Evolutionary conservation across 1,140 invertebrate species (phyloP).

Genomic region (Diplogasteroides magnus): DNA sequence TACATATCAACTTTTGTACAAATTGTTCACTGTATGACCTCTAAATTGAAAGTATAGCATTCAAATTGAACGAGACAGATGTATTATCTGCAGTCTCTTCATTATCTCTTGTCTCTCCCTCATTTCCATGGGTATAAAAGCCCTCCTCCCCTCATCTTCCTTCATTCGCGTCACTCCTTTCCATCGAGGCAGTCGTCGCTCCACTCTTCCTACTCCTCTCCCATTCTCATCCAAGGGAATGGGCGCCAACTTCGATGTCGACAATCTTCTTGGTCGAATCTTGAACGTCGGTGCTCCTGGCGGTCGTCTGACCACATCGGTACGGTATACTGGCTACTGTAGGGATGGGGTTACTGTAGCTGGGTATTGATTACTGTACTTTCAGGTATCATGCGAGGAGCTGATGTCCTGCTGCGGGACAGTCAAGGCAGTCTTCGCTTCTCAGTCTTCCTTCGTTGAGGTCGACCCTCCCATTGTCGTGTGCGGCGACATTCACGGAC

Average conservation of each 20-base stretch:
- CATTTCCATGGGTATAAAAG: too few relatives aligned
- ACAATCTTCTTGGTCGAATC: constrained; percentile 34
- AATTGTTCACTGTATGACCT: too few relatives aligned
- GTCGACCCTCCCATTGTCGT: constrained; percentile 55
- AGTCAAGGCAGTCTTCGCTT: constrained; percentile 55
- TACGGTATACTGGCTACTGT: constrained; percentile 2
- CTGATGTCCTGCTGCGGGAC: constrained; percentile 56
- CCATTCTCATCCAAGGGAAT: neutral
- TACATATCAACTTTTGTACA: too few relatives aligned
- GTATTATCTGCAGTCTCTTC: too few relatives aligned
- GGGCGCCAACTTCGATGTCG: constrained; percentile 31
- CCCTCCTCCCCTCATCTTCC: too few relatives aligned
- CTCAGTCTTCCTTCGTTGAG: constrained; percentile 36
- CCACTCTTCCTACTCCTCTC: neutral
- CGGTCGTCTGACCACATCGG: constrained; percentile 34
- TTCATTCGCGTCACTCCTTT: too few relatives aligned
- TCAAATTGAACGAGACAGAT: too few relatives aligned
- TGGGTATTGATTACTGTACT: neutral
- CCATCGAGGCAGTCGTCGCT: too few relatives aligned
- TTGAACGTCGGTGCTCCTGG: constrained; percentile 40
- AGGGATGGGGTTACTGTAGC: neutral
- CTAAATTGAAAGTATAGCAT: too few relatives aligned
- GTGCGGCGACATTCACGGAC: constrained; percentile 62
- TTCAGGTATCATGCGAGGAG: constrained; percentile 33
- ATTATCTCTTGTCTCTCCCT: too few relatives aligned